Base-by-base conservation (phyloP, 2,113 vertebrate species). In the Sander vitreus region DNA sequence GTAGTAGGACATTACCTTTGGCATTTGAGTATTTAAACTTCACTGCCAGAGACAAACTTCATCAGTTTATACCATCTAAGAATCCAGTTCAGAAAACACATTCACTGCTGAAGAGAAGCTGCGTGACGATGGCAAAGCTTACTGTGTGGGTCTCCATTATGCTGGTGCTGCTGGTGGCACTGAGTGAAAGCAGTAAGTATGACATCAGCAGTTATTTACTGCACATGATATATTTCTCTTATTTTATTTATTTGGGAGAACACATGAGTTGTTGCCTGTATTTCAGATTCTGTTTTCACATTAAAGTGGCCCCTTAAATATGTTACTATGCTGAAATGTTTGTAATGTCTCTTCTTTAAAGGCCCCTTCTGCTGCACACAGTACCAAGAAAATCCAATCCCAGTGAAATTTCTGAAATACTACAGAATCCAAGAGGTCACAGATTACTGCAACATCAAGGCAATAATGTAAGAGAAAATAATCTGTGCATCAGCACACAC, bases 151-250 rank as follows among this genome's bases (percentile, higher is more conserved):
- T 90, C n/a, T 76, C 73, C 2, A 5, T 88, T 1, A 16, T 91
- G 23, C 72, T 93, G 81, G 39, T 88, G 76, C 36, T 88, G 73
- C 78, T 91, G 75, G 59, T 63, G 45, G 21, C 63, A 8, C 58
- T 87, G 48, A 65, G 53, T 71, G 80, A 93, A 76, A 85, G 64
- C 80, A 80, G 91, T 94, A 71, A 94, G 90, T 94, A 82, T 71
- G 66, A 76, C 27, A 75, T 74, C 50, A 62, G 9, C 12, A 13
- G 10, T n/a, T 43, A 39, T 9, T 19, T 11, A 63, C 19, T 25
- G 25, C n/a, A 5, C 27, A 3, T 45, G 57, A 33, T 30, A 21
- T 13, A 33, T 45, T 57, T 67, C 19, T 50, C 50, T 47, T 23
- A 12, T 66, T 11, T 27, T 68, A 59, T 39, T 71, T 12, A 5